These are phyloP conservation scores for Diachrysia chrysitis DNA, from an alignment of 2,888 invertebrate genomes.

Conservation along the genomic window DNA sequence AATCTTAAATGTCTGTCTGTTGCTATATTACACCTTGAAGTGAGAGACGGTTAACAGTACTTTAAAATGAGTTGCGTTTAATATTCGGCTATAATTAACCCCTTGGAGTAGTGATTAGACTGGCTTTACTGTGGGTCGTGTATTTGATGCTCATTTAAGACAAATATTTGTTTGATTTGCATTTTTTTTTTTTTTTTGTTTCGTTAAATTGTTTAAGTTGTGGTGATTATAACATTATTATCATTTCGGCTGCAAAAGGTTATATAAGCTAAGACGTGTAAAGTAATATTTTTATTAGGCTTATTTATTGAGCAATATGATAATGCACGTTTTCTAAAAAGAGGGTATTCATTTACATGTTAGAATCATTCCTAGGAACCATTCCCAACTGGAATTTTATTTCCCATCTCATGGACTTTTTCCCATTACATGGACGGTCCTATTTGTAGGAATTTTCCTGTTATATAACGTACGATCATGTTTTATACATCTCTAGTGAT, in stretches of 20 bases:
- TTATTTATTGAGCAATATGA: constrained; percentile 24
- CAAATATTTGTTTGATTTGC: background rate
- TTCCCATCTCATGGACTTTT: constrained; percentile 23
- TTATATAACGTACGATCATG: background rate
- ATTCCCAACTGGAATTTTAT: constrained; percentile 32
- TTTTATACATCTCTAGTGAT: background rate
- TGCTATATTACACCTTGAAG: no score
- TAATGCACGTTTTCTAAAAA: constrained; percentile 13
- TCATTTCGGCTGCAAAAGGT: constrained; percentile 11
- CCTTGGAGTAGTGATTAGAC: no score
- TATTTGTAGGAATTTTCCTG: constrained; percentile 13
- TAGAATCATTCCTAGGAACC: constrained; percentile 47
- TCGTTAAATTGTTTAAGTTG: no score
- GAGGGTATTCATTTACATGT: constrained; percentile 24
- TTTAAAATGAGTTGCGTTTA: no score
- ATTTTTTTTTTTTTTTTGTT: no score
- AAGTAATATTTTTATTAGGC: constrained; percentile 18
- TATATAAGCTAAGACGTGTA: constrained; percentile 23
- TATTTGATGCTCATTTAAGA: background rate
- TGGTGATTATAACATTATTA: constrained; percentile 17
- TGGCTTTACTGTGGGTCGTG: background rate
- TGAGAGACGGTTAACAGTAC: no score
- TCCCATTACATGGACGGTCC: constrained; percentile 18
- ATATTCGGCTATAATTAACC: no score
- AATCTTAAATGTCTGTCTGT: no score